These are phyloP conservation scores for Nycteola revayana DNA, from an alignment of 2,888 invertebrate species.

Conservation along the genomic window DNA sequence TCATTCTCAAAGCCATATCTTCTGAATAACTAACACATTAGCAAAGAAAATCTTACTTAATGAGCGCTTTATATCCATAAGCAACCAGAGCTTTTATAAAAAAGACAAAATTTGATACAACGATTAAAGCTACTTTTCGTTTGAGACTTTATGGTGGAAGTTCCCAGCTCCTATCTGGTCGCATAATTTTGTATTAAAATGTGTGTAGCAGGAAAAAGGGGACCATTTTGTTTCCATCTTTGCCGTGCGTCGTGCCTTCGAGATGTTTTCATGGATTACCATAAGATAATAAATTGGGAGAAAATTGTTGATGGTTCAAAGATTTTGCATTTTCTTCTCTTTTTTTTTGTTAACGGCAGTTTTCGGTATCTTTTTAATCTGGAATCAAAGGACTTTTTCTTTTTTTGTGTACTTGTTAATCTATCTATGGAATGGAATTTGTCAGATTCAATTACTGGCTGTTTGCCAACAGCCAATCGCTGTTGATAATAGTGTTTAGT, in stretches of 20 bases:
- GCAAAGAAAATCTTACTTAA: constrained; percentile 20
- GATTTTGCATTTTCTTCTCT: constrained; percentile 4
- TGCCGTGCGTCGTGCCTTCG: constrained; percentile 25
- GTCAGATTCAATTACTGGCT: too few species aligned
- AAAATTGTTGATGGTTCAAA: constrained; percentile 18
- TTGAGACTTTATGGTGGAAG: constrained; percentile 54
- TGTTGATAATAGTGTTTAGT: too few species aligned
- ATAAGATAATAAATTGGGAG: constrained; percentile 34
- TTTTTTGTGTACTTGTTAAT: too few species aligned
- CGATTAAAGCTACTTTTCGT: constrained; percentile 56
- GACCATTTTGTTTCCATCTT: constrained; percentile 25
- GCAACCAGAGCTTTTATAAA: constrained; percentile 31
- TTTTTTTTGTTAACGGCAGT: background rate
- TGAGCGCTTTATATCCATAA: constrained; percentile 47
- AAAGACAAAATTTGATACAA: constrained; percentile 63
- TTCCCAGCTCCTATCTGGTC: constrained; percentile 41
- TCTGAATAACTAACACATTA: constrained; percentile 15
- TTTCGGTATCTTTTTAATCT: too few species aligned
- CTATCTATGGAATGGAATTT: too few species aligned
- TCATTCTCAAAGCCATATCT: background rate
- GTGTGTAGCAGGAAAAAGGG: constrained; percentile 31
- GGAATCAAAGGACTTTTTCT: too few species aligned
- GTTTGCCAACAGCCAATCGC: too few species aligned
- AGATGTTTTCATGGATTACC: constrained; percentile 32
- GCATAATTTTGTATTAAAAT: constrained; percentile 54